Percentiles rank a stretch among this genome's conserved stretches.
These are phyloP conservation scores for Bambusicola thoracicus DNA, from an alignment of 2,113 vertebrate genomes.

Conservation along the genomic window DNA sequence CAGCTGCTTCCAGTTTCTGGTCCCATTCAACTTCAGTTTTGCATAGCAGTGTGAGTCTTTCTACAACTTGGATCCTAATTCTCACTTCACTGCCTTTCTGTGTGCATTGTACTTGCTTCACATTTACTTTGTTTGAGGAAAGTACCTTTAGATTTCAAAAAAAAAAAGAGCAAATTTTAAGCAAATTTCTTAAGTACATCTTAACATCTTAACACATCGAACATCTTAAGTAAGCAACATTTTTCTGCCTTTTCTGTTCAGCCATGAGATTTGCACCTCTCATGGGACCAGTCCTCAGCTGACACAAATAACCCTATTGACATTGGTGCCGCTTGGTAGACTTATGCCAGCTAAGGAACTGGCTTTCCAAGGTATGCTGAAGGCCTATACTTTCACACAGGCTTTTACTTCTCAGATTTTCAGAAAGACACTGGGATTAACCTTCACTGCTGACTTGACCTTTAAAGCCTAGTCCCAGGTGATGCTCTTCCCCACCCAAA, in stretches of 20 bases:
- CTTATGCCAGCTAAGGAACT: neutral
- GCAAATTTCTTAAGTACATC: too few relatives aligned
- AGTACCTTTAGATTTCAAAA: neutral
- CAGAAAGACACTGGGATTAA: constrained; percentile 40
- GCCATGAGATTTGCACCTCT: neutral
- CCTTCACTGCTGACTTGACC: neutral
- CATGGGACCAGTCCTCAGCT: neutral
- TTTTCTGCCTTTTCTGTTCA: neutral
- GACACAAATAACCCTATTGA: neutral
- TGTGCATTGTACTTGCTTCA: neutral
- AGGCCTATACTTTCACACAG: neutral
- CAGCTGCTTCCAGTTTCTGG: neutral
- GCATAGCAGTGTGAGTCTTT: neutral
- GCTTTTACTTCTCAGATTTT: constrained; percentile 2
- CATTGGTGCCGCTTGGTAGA: neutral
- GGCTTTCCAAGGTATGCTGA: neutral
- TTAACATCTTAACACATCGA: too few relatives aligned
- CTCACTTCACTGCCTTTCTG: neutral
- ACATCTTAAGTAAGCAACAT: neutral
- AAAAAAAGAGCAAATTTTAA: neutral
- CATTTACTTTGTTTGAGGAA: neutral
- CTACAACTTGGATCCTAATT: neutral
- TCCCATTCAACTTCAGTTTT: neutral
- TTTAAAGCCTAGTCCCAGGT: constrained; percentile 1
- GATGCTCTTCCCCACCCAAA: neutral